Base-by-base conservation (phyloP, 1,140 invertebrate genomes). In the Drosophila neocordata region DNA sequence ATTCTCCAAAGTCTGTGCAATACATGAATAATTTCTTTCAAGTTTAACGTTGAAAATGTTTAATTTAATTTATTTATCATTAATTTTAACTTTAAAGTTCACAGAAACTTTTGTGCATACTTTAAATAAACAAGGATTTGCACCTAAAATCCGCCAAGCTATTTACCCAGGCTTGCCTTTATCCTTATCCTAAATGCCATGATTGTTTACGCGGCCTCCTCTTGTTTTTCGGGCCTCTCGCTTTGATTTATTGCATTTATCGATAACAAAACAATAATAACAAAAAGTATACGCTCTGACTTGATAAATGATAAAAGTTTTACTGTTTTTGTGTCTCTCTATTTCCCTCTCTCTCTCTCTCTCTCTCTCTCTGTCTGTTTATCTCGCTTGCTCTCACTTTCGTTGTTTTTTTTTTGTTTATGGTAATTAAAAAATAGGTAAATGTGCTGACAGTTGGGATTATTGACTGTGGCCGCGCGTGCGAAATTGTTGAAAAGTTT, bases 261-360 rank as follows among this genome's bases (percentile, higher is more conserved):
- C 69, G 79, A 59, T 65, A 35, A 31, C 31, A 48, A 52, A 58
- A 61, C 62, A 73, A 62, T 59, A 73, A 75, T 44, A 75, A 75
- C 34, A 52, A 70, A 20, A 58, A 38, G 13, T 24, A 34, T 51
- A 52, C 37, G 53, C 34, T 63, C 53, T 15, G 6, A 31, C 52
- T 85, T 85, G 81, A 85, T 87, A 81, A 85, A 85, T 85, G 81
- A 85, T 69, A 67, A 87, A 85, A 85, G 77, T 85, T 85, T 79
- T 73, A 66, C 69, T 37, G 34, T 73, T 66, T 73, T 65, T 31
- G 27, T 31, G 3, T 31, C 27, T 6, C 27, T 7, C 22, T 24
- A 24, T 24, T 1, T 65, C 13, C 13, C 13, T 15, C 13, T 44
- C 13, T 15, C 1, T 15, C 13, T 15, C 27, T 6, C 27, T 31